Evolutionary conservation across 2,888 invertebrate genomes (phyloP).

Genomic region (Ochropleura leucogaster): DNA sequence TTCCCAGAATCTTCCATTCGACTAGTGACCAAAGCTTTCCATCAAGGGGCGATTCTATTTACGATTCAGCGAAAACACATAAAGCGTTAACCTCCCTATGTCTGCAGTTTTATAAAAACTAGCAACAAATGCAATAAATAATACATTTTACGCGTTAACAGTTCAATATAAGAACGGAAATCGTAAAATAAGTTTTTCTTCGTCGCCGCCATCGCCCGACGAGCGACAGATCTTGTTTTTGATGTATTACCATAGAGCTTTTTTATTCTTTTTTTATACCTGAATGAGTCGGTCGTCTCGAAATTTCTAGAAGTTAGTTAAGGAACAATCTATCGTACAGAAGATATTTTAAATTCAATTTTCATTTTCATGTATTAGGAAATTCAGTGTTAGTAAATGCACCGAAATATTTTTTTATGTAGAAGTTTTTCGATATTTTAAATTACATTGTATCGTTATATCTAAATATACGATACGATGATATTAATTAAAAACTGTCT

Average conservation of each 20-base stretch:
- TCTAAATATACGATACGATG: neutral
- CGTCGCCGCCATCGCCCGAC: conserved; percentile 74
- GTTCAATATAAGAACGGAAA: conserved; percentile 86
- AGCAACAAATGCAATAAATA: conserved; percentile 85
- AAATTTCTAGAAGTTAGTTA: neutral
- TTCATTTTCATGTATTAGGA: neutral
- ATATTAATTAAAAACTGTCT: neutral
- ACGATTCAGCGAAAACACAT: conserved; percentile 54
- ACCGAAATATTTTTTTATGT: neutral
- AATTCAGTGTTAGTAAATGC: neutral
- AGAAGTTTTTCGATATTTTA: neutral
- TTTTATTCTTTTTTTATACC: conserved; percentile 21
- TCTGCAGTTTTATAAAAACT: conserved; percentile 70
- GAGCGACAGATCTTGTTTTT: conserved; percentile 65
- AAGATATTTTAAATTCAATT: neutral
- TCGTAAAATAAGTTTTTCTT: conserved; percentile 89
- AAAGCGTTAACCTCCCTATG: conserved; percentile 43
- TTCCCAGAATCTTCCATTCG: conserved; percentile 18
- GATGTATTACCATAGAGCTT: conserved; percentile 45
- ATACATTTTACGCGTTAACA: conserved; percentile 83
- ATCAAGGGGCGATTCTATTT: conserved; percentile 8
- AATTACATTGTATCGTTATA: neutral
- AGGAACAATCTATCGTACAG: neutral
- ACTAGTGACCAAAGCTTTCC: conserved; percentile 15
- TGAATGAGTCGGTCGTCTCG: neutral